phyloP scores from a whole-genome alignment of 2,888 invertebrate genomes.

The Invenusta paracnida region DNA sequence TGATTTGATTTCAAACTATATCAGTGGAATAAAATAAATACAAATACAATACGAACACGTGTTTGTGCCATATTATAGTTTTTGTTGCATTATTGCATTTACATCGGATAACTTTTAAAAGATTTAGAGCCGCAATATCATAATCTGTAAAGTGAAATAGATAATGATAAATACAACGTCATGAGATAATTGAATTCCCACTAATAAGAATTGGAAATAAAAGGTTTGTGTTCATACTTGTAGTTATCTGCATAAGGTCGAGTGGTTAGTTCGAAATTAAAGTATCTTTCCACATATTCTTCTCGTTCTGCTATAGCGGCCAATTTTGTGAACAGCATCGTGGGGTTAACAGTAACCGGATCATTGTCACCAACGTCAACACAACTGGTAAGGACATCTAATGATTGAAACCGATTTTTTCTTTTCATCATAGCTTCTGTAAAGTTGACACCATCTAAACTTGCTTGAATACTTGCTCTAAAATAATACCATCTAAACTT shows the following conservation, averaged over 20 bases:
- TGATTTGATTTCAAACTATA: too few relatives aligned
- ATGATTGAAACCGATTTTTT: background rate
- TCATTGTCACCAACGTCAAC: slow-evolving; percentile 2
- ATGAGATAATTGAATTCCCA: slow-evolving; percentile 25
- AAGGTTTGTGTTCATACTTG: slow-evolving; percentile 3
- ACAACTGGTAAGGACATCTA: background rate
- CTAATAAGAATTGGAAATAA: slow-evolving; percentile 7
- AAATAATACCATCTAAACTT: too few relatives aligned
- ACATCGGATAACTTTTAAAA: slow-evolving; percentile 23
- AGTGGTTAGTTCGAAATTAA: background rate
- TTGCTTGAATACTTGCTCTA: slow-evolving; percentile 15
- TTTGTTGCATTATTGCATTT: background rate
- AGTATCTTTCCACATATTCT: background rate
- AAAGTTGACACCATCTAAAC: background rate
- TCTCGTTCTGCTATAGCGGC: slow-evolving; percentile 16
- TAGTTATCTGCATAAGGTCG: slow-evolving; percentile 10
- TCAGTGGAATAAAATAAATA: too few relatives aligned
- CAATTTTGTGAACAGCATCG: background rate
- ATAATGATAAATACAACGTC: slow-evolving; percentile 14
- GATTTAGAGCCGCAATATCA: background rate
- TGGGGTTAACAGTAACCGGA: slow-evolving; percentile 22
- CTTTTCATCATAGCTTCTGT: slow-evolving; percentile 11
- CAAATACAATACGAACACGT: too few relatives aligned
- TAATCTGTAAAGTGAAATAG: slow-evolving; percentile 2
- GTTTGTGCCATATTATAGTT: background rate